Conservation (phyloP, 1,140 invertebrate genomes). For the Diachasmimorpha longicaudata region DNA sequence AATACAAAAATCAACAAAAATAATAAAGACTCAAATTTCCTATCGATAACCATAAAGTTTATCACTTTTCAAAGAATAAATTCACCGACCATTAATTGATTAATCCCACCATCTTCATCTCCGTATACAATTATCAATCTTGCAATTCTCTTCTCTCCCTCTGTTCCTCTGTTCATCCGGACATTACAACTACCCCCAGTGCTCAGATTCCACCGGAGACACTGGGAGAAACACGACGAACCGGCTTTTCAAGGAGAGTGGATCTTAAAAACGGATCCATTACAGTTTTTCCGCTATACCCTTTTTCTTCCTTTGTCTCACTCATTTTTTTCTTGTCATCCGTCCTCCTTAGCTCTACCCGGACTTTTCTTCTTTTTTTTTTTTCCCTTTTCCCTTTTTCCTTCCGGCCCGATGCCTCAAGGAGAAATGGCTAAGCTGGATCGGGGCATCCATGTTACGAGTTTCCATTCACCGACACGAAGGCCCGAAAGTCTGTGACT, state of each 20-base stretch:
- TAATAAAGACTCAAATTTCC: too few relatives aligned
- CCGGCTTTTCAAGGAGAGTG: constrained; percentile 20
- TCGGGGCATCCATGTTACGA: not conserved
- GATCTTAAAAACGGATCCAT: constrained; percentile 33
- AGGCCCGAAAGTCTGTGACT: not conserved
- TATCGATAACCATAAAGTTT: too few relatives aligned
- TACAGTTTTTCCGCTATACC: constrained; percentile 27
- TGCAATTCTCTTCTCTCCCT: not conserved
- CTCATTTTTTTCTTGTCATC: not conserved
- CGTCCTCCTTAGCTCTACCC: not conserved
- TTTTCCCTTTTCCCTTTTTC: not conserved
- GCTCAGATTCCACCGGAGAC: not conserved
- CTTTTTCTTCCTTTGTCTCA: not conserved
- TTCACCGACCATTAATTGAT: too few relatives aligned
- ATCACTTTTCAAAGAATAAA: too few relatives aligned
- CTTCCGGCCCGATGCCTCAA: constrained; percentile 24
- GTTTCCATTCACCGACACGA: constrained; percentile 19
- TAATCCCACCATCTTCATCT: too few relatives aligned
- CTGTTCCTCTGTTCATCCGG: not conserved
- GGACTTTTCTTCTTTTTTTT: constrained; percentile 10
- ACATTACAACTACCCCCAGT: not conserved
- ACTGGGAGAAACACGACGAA: not conserved
- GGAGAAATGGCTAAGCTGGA: constrained; percentile 7
- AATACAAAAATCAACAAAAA: too few relatives aligned
- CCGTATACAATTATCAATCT: not conserved